A percentile compares a stretch with the other conserved stretches of the same genome.
Evolutionary conservation across 2,888 invertebrate genomes (phyloP).

Genomic region (Macrophya alboannulata): DNA sequence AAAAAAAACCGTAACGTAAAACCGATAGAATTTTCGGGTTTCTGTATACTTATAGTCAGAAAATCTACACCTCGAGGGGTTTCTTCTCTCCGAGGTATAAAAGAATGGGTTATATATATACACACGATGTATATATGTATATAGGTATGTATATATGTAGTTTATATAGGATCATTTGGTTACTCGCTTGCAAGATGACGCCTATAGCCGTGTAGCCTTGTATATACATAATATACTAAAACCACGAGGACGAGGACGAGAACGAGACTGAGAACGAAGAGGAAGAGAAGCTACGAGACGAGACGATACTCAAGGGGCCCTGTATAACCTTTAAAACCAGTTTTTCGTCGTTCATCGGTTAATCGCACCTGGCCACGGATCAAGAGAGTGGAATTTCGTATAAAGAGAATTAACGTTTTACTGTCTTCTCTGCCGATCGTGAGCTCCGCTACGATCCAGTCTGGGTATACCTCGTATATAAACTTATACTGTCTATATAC

Average conservation of each 20-base stretch:
- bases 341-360: slow-evolving; percentile 45
- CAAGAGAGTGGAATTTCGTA: slow-evolving; percentile 47
- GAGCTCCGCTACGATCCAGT: background rate
- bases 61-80: slow-evolving; percentile 26
- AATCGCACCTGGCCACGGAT: slow-evolving; percentile 49
- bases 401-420: slow-evolving; percentile 24
- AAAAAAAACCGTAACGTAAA: background rate
- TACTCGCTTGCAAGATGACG: slow-evolving; percentile 54
- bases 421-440: background rate
- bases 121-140: too few species aligned
- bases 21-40: background rate
- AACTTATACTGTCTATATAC: too few species aligned
- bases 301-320: background rate
- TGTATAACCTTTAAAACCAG: slow-evolving; percentile 49
- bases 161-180: slow-evolving; percentile 39
- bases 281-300: background rate
- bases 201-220: slow-evolving; percentile 13
- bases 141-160: background rate
- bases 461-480: background rate
- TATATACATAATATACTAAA: slow-evolving; percentile 17
- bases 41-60: background rate
- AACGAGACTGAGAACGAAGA: background rate
- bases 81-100: background rate
- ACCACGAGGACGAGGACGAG: background rate
- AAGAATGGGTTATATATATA: background rate